Conservation (phyloP, 2,888 invertebrate species). For the Sphinx pinastri region DNA sequence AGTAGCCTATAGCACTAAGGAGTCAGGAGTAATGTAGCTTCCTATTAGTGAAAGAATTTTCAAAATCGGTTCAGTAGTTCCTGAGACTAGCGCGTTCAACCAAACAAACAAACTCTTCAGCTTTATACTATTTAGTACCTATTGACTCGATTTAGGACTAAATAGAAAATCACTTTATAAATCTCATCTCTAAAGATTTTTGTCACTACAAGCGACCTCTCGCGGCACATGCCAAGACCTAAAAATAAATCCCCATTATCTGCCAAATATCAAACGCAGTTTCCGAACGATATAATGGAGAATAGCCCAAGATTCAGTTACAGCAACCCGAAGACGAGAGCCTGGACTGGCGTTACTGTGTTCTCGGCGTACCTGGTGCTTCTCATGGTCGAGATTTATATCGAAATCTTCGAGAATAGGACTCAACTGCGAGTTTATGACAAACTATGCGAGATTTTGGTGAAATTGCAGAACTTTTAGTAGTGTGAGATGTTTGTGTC, state of each 20-base stretch:
- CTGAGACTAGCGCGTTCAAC: no score
- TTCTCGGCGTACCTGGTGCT: slow-evolving; percentile 68
- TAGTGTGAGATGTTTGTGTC: background rate
- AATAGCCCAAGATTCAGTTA: slow-evolving; percentile 44
- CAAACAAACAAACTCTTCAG: no score
- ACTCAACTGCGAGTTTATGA: slow-evolving; percentile 60
- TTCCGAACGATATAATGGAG: background rate
- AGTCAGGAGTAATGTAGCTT: no score
- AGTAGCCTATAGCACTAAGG: no score
- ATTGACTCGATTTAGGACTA: background rate
- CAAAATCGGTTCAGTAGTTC: no score
- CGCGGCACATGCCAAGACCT: background rate
- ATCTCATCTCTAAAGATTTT: background rate
- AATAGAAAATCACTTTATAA: background rate
- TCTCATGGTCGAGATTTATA: slow-evolving; percentile 69
- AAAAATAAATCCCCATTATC: slow-evolving; percentile 5
- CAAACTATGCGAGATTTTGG: slow-evolving; percentile 11
- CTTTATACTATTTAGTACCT: no score
- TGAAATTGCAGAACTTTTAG: slow-evolving; percentile 10
- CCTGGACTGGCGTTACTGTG: slow-evolving; percentile 72
- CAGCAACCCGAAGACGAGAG: slow-evolving; percentile 46
- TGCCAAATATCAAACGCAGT: slow-evolving; percentile 18
- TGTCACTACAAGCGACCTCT: background rate
- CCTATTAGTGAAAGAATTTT: no score
- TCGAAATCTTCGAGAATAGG: slow-evolving; percentile 68